Evolutionary conservation across 1,140 invertebrate genomes (phyloP).

Genomic region (Caenorhabditis briggsae): DNA sequence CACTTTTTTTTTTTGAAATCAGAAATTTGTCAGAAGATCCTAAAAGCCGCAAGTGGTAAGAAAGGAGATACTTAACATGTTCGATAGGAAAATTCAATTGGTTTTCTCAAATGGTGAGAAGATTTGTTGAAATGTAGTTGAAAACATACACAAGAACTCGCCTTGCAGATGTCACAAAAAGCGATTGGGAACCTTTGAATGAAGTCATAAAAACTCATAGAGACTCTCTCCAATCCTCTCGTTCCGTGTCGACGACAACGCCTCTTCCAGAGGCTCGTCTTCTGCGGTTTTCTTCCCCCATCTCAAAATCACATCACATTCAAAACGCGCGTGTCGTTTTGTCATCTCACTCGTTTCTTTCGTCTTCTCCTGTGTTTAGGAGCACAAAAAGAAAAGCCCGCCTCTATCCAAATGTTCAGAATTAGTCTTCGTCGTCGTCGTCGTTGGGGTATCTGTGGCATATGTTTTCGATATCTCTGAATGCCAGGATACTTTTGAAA

Average conservation of each 20-base stretch:
- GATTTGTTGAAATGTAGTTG: background rate
- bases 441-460: slow-evolving; percentile 16
- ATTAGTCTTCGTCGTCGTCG: slow-evolving; percentile 56
- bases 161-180: slow-evolving; percentile 40
- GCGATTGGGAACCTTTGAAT: background rate
- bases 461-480: slow-evolving; percentile 54
- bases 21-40: too few species aligned
- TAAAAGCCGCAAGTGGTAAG: too few species aligned
- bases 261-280: slow-evolving; percentile 34
- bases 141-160: background rate
- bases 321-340: slow-evolving; percentile 56
- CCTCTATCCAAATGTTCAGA: slow-evolving; percentile 56
- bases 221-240: background rate
- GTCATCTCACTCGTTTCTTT: slow-evolving; percentile 46
- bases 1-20: too few species aligned
- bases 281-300: background rate
- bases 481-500: slow-evolving; percentile 39
- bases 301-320: slow-evolving; percentile 53
- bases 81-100: background rate
- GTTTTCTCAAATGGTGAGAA: slow-evolving; percentile 8
- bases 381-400: slow-evolving; percentile 26
- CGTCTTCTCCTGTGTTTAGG: slow-evolving; percentile 13
- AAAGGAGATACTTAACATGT: background rate
- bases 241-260: slow-evolving; percentile 48
- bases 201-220: slow-evolving; percentile 34